phyloP scores from a whole-genome alignment of 92 coral and sea anemone species.

The Epizoanthus ramosus region DNA sequence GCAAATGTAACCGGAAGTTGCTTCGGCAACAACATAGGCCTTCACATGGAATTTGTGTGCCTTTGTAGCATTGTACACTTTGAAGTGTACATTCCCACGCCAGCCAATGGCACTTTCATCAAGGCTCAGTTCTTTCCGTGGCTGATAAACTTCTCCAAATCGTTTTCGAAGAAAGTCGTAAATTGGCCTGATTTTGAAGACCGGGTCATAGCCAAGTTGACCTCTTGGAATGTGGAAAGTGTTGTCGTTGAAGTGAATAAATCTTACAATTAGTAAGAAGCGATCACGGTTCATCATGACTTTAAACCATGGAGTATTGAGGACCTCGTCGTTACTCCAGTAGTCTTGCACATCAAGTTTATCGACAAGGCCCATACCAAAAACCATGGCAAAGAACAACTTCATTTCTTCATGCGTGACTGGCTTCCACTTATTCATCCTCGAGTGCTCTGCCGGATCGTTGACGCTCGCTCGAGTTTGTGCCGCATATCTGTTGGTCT shows the following conservation, averaged over 20 bases:
- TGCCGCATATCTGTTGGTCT: constrained; percentile 23
- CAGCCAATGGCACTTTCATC: constrained; percentile 49
- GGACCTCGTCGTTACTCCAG: constrained; percentile 45
- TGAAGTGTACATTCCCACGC: constrained; percentile 35
- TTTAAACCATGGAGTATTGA: constrained; percentile 31
- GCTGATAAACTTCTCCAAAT: constrained; percentile 32
- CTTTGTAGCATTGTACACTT: constrained; percentile 35
- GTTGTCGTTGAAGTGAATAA: constrained; percentile 64
- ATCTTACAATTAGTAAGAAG: constrained; percentile 43
- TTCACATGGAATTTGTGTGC: constrained; percentile 43
- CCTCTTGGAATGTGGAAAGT: constrained; percentile 43
- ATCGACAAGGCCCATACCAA: constrained; percentile 35
- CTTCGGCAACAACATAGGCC: constrained; percentile 31
- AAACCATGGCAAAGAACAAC: constrained; percentile 40
- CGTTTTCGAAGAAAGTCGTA: constrained; percentile 43
- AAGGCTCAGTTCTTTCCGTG: constrained; percentile 24
- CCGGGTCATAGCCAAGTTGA: constrained; percentile 47
- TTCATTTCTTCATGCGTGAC: constrained; percentile 17
- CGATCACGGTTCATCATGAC: constrained; percentile 37
- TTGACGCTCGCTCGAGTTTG: background rate
- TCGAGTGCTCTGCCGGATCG: constrained; percentile 1
- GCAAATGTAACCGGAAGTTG: constrained; percentile 33
- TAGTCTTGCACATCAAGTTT: constrained; percentile 39
- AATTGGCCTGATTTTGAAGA: constrained; percentile 64
- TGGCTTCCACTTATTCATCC: constrained; percentile 21